A percentile compares a stretch with the other conserved stretches of the same genome.
phyloP scores from a whole-genome alignment of 2,113 vertebrate species.

The Petaurus breviceps region DNA sequence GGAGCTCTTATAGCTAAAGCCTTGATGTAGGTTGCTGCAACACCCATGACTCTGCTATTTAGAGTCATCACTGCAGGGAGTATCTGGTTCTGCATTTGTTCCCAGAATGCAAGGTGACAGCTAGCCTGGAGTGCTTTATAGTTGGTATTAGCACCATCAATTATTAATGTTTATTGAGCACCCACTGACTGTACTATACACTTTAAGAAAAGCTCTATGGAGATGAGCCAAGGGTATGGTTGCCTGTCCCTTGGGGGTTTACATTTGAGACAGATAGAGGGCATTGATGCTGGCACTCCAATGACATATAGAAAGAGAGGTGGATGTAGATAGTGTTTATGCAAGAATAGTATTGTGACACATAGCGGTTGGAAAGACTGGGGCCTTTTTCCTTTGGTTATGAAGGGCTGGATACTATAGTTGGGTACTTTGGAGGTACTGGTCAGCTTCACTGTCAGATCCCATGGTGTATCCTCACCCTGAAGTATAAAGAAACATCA shows the following conservation, averaged over 20 bases:
- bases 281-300: not conserved
- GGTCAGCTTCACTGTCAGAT: not conserved
- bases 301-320: not conserved
- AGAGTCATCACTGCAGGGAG: not conserved
- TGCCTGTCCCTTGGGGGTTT: not conserved
- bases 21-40: slow-evolving; percentile 26
- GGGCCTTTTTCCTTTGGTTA: not conserved
- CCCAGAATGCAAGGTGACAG: not conserved
- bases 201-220: slow-evolving; percentile 38
- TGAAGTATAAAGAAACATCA: not conserved
- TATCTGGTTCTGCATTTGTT: not conserved
- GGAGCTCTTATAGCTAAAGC: slow-evolving; percentile 51
- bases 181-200: slow-evolving; percentile 55
- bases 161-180: slow-evolving; percentile 70
- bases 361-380: not conserved
- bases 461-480: not conserved
- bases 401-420: not conserved
- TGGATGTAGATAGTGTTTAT: not conserved
- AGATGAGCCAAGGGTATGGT: slow-evolving; percentile 24
- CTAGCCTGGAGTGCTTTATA: slow-evolving; percentile 47
- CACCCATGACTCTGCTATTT: slow-evolving; percentile 1
- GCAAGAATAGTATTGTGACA: not conserved
- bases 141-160: slow-evolving; percentile 59
- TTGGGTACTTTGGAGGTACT: not conserved
- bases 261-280: not conserved